Conservation (phyloP, 2,113 vertebrate species). For the Syngnathus floridae region DNA sequence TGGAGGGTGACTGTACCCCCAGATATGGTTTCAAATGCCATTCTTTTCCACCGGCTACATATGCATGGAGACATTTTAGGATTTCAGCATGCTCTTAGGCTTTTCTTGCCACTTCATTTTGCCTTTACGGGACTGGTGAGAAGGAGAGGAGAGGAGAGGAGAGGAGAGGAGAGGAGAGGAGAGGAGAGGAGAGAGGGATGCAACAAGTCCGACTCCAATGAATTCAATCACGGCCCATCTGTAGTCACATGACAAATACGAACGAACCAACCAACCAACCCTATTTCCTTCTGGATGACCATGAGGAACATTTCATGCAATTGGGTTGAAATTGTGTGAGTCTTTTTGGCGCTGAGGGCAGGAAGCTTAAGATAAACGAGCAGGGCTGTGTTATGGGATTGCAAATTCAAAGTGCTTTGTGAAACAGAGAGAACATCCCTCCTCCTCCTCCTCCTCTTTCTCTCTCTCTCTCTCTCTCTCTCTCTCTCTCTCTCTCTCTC, state of each 20-base stretch:
- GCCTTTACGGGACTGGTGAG: too few relatives aligned
- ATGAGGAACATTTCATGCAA: background rate
- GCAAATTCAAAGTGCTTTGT: constrained; percentile 61
- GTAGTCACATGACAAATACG: background rate
- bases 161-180: too few relatives aligned
- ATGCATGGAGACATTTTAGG: too few relatives aligned
- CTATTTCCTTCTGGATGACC: background rate
- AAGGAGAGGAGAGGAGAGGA: too few relatives aligned
- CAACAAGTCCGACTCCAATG: background rate
- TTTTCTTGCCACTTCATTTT: too few relatives aligned
- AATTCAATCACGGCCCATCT: background rate
- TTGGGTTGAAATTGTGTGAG: background rate
- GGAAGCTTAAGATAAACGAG: constrained; percentile 39
- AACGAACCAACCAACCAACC: too few relatives aligned
- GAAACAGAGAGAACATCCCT: constrained; percentile 51
- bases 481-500: too few relatives aligned
- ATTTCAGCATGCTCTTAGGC: too few relatives aligned
- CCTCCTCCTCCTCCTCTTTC: background rate
- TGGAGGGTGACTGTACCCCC: too few relatives aligned
- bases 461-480: too few relatives aligned
- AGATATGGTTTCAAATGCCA: too few relatives aligned
- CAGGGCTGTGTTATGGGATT: constrained; percentile 49
- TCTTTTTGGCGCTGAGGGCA: background rate
- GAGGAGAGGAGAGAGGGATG: background rate
- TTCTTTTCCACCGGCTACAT: too few relatives aligned